Conservation (phyloP, 2,113 vertebrate species). For the Corynorhinus townsendii region DNA sequence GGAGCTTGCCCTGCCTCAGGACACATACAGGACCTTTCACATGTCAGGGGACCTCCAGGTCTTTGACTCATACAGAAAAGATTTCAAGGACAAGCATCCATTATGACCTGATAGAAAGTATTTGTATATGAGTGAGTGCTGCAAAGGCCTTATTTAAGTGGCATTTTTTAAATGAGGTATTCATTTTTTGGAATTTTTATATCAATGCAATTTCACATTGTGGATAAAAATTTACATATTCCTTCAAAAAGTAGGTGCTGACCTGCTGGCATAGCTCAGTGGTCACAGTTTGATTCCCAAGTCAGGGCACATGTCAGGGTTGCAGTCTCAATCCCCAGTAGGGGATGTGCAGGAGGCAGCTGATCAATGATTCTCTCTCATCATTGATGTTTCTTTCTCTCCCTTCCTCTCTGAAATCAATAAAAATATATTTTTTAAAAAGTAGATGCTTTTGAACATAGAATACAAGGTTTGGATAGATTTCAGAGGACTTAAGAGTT, state of each 20-base stretch:
- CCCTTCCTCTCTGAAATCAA: background rate
- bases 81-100: background rate
- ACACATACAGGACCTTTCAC: background rate
- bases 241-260: background rate
- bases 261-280: too few relatives aligned
- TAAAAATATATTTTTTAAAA: background rate
- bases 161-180: background rate
- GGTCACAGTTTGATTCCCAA: too few relatives aligned
- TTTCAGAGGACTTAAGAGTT: background rate
- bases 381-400: too few relatives aligned
- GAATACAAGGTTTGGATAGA: background rate
- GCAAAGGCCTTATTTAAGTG: background rate
- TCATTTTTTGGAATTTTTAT: background rate
- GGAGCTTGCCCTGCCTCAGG: background rate
- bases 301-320: too few relatives aligned
- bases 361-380: too few relatives aligned
- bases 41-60: background rate
- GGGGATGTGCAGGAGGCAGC: too few relatives aligned
- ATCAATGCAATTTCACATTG: background rate
- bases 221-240: background rate
- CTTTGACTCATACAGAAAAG: background rate
- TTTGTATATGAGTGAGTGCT: background rate
- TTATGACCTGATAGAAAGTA: background rate
- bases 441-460: background rate
- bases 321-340: too few relatives aligned